Conservation (phyloP, 2,113 vertebrate species). For the Anarhynchus alexandrinus region DNA sequence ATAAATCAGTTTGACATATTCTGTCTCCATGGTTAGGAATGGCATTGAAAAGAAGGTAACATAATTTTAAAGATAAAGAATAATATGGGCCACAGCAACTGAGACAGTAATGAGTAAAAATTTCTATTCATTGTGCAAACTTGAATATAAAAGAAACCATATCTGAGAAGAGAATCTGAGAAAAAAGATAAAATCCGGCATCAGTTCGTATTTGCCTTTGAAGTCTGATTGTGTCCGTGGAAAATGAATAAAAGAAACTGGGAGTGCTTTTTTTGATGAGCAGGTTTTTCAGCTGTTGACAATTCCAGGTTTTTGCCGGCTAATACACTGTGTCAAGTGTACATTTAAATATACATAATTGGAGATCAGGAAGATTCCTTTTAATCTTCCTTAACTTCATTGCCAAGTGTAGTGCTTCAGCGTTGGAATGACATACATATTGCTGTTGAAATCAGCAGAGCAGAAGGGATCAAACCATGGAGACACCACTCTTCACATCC, state of each 20-base stretch:
- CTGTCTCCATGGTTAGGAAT: conserved; percentile 1
- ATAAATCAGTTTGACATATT: conserved; percentile 42
- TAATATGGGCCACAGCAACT: background rate
- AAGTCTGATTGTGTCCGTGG: background rate
- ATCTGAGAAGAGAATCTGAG: background rate
- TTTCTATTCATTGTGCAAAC: conserved; percentile 28
- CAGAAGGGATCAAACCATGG: background rate
- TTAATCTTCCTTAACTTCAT: background rate
- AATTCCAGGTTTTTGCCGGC: background rate
- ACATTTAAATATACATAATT: background rate
- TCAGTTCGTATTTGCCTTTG: background rate
- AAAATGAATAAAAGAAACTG: background rate
- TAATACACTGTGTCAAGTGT: background rate
- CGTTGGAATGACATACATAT: background rate
- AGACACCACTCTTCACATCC: background rate
- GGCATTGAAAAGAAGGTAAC: conserved; percentile 32
- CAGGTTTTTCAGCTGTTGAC: background rate
- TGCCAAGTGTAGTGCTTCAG: background rate
- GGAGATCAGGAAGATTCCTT: background rate
- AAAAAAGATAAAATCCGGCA: background rate
- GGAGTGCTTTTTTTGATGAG: background rate
- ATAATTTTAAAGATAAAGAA: conserved; percentile 42
- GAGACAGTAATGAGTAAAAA: conserved; percentile 39
- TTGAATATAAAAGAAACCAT: background rate
- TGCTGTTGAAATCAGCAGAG: background rate